Conservation (phyloP, 2,888 invertebrate species). For the Falcaria lacertinaria region DNA sequence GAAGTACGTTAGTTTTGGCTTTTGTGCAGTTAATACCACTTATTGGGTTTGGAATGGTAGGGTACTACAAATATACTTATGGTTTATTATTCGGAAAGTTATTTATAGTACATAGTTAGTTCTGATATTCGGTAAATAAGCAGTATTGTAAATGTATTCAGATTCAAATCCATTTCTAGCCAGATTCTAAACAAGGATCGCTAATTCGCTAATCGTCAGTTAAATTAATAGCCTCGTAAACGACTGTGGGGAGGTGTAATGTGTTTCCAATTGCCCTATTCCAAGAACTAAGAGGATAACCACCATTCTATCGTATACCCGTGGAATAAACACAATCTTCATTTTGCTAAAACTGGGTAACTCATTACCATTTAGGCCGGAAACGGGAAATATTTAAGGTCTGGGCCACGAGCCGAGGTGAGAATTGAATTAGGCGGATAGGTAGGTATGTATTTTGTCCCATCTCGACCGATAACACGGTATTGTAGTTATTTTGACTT, state of each 20-base stretch:
- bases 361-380: slow-evolving; percentile 52
- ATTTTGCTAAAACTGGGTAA: slow-evolving; percentile 44
- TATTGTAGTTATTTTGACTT: neutral
- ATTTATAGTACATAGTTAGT: too few species aligned
- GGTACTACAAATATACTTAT: too few species aligned
- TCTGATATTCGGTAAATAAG: too few species aligned
- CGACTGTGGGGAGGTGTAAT: slow-evolving; percentile 47
- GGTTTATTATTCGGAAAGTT: too few species aligned
- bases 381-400: slow-evolving; percentile 43
- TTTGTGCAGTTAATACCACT: too few species aligned
- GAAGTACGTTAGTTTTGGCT: too few species aligned
- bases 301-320: slow-evolving; percentile 28
- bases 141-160: too few species aligned
- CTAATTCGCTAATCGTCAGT: slow-evolving; percentile 28
- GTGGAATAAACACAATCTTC: slow-evolving; percentile 45
- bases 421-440: slow-evolving; percentile 45
- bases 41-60: too few species aligned
- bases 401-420: slow-evolving; percentile 40
- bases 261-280: slow-evolving; percentile 44
- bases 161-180: neutral
- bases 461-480: neutral
- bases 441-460: slow-evolving; percentile 11
- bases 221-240: slow-evolving; percentile 50
- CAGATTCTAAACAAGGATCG: slow-evolving; percentile 3
- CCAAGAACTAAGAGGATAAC: slow-evolving; percentile 48